Base-by-base conservation (phyloP, 2,888 invertebrate species). In the Oasisia sp. region DNA sequence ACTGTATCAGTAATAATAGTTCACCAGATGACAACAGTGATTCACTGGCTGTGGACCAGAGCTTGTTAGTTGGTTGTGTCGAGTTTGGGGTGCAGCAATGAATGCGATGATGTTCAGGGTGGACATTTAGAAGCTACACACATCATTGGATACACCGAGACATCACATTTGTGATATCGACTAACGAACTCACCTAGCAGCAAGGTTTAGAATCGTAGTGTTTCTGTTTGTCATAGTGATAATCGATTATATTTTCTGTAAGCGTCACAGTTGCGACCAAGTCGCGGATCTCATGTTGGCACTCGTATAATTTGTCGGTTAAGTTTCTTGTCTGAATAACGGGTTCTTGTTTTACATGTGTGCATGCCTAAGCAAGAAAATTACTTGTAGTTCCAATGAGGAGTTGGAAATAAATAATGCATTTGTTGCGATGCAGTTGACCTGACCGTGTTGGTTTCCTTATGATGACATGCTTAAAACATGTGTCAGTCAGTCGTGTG, bases 201-300 rank as follows among this genome's bases (percentile, higher is more conserved):
- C 74, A 74, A 27, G 27, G 7, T 74, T 74, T 74, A 74, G 74
- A 74, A 74, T 27, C 27, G n/a, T 74, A 27, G 74, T 74, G 7
- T 74, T 27, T 74, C 74, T 74, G 74, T 74, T 74, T 19, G 27
- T 74, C 74, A 27, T 74, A 27, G 27, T 74, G 74, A 74, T 74
- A 74, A 27, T 74, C 74, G 74, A 74, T 74, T 74, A 74, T 74
- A 74, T 74, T n/a, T 74, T 74, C 74, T 74, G 27, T n/a, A 74
- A 5, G n/a, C 74, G 27, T 74, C 74, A 74, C 74, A 27, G 74
- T 74, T 74, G 74, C 74, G 74, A 74, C 74, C 27, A 74, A 74
- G 74, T 74, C 74, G 74, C n/a, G n/a, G 74, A 74, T 74, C 74
- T 74, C 74, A 74, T 74, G 74, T 74, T 74, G 74, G 74, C 74